Percentiles rank a stretch among this genome's conserved stretches.
Conservation (phyloP, 2,113 vertebrate genomes). For the Naja naja region DNA sequence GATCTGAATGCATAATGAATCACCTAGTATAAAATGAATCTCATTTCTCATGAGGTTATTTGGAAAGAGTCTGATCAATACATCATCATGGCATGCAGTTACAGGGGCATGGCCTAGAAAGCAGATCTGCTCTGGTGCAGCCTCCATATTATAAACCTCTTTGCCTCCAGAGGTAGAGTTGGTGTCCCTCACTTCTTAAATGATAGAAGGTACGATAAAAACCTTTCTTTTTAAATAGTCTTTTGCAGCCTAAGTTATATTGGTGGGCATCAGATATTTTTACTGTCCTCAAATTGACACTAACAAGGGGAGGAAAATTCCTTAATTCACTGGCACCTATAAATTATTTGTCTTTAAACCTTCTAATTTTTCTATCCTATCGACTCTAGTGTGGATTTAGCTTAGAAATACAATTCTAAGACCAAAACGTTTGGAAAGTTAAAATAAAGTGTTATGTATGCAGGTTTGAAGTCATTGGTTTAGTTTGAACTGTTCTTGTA, state of each 20-base stretch:
- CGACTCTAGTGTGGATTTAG: neutral
- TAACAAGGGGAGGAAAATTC: neutral
- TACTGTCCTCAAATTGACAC: neutral
- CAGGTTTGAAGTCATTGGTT: too few species aligned
- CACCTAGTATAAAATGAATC: neutral
- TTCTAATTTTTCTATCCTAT: neutral
- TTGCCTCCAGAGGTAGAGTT: neutral
- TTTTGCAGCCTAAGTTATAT: neutral
- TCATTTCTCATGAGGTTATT: neutral
- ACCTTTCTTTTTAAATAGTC: neutral
- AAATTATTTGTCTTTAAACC: neutral
- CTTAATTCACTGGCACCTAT: neutral
- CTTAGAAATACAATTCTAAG: neutral
- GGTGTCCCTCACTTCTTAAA: neutral
- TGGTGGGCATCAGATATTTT: neutral
- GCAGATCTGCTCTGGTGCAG: neutral
- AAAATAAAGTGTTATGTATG: too few species aligned
- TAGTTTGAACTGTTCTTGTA: too few species aligned
- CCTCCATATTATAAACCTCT: neutral
- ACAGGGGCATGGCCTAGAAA: neutral
- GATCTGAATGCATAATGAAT: neutral
- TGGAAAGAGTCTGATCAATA: neutral
- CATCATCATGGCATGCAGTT: neutral
- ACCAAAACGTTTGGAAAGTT: neutral
- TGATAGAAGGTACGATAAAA: neutral